phyloP scores from a whole-genome alignment of 2,797 vertebrate species.

The Pterois miles region DNA sequence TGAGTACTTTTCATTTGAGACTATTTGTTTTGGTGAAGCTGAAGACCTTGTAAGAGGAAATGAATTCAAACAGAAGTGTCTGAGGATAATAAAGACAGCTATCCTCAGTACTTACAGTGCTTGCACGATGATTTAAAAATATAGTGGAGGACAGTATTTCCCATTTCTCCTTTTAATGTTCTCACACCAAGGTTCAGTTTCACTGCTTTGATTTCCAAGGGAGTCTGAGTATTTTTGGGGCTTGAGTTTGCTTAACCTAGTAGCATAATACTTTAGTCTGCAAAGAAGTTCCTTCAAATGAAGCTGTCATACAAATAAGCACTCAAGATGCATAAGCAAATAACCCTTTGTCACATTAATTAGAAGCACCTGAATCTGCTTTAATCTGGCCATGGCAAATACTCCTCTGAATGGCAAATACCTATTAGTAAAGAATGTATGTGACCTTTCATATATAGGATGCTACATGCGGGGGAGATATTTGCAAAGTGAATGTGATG shows the following conservation, averaged over 20 bases:
- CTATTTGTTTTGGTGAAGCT: slow-evolving; percentile 24
- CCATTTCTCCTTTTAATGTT: background rate
- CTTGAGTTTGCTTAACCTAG: background rate
- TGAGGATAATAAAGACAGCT: background rate
- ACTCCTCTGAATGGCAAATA: slow-evolving; percentile 17
- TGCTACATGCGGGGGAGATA: background rate
- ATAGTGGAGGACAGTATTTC: background rate
- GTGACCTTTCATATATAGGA: slow-evolving; percentile 10
- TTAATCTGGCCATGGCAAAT: background rate
- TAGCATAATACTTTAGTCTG: background rate
- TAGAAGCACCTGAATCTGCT: slow-evolving; percentile 7
- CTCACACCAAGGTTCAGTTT: slow-evolving; percentile 1
- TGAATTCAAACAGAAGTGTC: slow-evolving; percentile 12
- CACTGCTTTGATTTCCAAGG: background rate
- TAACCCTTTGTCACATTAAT: slow-evolving; percentile 6
- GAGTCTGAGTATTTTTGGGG: background rate
- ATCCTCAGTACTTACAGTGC: background rate
- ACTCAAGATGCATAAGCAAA: slow-evolving; percentile 1
- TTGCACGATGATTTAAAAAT: slow-evolving; percentile 2
- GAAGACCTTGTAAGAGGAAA: slow-evolving; percentile 28
- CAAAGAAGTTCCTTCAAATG: background rate
- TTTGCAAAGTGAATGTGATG: slow-evolving; percentile 7
- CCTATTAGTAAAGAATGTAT: background rate
- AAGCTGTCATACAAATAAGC: slow-evolving; percentile 10
- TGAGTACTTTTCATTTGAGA: slow-evolving; percentile 25